Evolutionary conservation across 2,113 vertebrate genomes (phyloP).

Genomic region (Peromyscus polionotus): DNA sequence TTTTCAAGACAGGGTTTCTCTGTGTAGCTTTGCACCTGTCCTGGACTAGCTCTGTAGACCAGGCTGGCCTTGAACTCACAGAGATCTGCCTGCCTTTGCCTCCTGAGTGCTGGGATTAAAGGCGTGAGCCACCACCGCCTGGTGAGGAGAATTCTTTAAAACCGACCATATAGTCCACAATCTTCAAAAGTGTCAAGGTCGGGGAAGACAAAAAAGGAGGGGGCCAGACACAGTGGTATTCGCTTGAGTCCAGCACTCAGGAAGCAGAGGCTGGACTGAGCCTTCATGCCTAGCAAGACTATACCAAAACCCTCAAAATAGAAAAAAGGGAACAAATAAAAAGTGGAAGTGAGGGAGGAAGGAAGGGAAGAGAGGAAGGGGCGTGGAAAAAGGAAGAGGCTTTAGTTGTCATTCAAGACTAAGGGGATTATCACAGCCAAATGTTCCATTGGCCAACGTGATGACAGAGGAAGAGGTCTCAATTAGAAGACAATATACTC

Average conservation of each 20-base stretch:
- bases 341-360: not conserved
- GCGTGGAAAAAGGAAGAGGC: not conserved
- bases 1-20: no score
- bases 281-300: not conserved
- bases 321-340: not conserved
- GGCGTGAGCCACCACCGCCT: no score
- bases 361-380: not conserved
- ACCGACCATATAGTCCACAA: not conserved
- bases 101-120: no score
- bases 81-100: no score
- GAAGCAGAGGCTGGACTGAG: not conserved
- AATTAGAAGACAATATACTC: not conserved
- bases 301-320: not conserved
- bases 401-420: not conserved
- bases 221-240: not conserved
- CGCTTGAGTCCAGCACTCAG: no score
- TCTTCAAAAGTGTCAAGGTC: conserved; percentile 27
- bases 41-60: no score
- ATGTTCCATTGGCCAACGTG: not conserved
- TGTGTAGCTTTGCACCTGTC: no score
- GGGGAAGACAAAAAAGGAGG: not conserved
- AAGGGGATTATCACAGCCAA: not conserved
- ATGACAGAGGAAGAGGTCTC: not conserved
- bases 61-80: no score
- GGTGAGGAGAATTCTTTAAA: not conserved